Evolutionary conservation across 2,888 invertebrate species (phyloP), one percentile per base, ranked within the genome.

Genomic region (Atherix ibis): DNA sequence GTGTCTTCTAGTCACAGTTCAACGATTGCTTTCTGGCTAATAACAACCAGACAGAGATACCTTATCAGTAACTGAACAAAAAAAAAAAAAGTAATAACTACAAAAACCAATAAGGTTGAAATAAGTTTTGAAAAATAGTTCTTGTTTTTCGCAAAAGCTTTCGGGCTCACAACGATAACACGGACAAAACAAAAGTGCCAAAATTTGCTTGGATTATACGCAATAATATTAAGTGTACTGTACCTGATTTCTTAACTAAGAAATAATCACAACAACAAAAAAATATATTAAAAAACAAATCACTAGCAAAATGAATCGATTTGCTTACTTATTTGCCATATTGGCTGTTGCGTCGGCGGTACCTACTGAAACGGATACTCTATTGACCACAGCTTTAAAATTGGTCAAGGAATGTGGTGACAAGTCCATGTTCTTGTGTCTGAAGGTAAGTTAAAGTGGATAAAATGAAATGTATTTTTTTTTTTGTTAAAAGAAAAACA

Each of bases 371-470:
- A 67, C 72, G 41, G 70, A 67, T 27, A 53, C 48, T 43, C 52
- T 67, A 30, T 56, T 78, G 52, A 71, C 71, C 44, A 70, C 70
- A 27, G 76, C 76, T 8, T 63, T 78, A 38, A 69, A 67, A 52
- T 73, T 79, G 56, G 64, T 80, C 41, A 71, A 76, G 63, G 75
- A 75, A 50, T 81, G 81, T 58, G 72, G 73, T 32, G 65, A 69
- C 46, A 73, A 70, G 48, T 73, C 76, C 47, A 67, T 79, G 58
- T 63, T 70, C 42, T 54, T 75, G 48, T 81, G 81, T 65, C 66
- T 80, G 49, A 81, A 81, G 73, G 80, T 80, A 65, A 64, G 50
- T 28, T 17, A 2, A n/a, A n/a, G n/a, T n/a, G n/a, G n/a, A n/a
- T n/a, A n/a, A 19, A 19, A 9, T 19, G 19, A 19, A 19, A 9